Evolutionary conservation across 64 coral and sea anemone species (phyloP), one percentile per base, ranked within the genome.

Genomic region (Platygyra sinensis): DNA sequence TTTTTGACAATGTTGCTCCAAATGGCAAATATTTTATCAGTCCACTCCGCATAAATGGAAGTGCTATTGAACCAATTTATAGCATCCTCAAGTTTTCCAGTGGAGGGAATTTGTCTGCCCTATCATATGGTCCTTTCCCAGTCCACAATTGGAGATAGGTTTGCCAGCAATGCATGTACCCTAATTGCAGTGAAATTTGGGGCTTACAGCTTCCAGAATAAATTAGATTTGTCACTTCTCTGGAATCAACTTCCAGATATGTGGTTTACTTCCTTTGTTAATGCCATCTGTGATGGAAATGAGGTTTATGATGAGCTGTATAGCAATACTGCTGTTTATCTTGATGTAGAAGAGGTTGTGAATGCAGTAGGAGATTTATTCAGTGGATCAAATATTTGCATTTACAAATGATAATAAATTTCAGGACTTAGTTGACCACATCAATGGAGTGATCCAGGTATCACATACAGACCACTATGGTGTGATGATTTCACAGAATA

Each of bases 41-140:
- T 39, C 90, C 90, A 29, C 77, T 90, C 28, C 77, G 75, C 15
- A 54, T 90, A 50, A 90, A 90, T 81, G 88, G 77, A 52, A 90
- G 61, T 72, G 77, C 76, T 38, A 17, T 90, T 28, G 76, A 90
- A 64, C 82, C 77, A 38, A 62, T 90, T 51, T 90, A 46, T 81
- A 90, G 88, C 52, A 27, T 81, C 22, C 88, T 90, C 33, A 36
- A 36, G 14, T 72, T 42, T 55, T 19, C 60, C 31, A 90, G 77
- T 81, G 88, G 88, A 15, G 88, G 77, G 22, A 90, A 92, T 32
- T 36, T 87, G 46, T 86, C 80, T 22, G 54, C 67, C 19, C 57
- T 86, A n/a, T 62, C 80, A 18, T 86, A 86, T 74, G 72, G 80
- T 46, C 80, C 80, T 85, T 75, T 67, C 63, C 18, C 63, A 67